Evolutionary conservation across 2,113 vertebrate genomes (phyloP), one percentile per base, ranked within the genome.

Genomic region (Dasyornis broadbenti): DNA sequence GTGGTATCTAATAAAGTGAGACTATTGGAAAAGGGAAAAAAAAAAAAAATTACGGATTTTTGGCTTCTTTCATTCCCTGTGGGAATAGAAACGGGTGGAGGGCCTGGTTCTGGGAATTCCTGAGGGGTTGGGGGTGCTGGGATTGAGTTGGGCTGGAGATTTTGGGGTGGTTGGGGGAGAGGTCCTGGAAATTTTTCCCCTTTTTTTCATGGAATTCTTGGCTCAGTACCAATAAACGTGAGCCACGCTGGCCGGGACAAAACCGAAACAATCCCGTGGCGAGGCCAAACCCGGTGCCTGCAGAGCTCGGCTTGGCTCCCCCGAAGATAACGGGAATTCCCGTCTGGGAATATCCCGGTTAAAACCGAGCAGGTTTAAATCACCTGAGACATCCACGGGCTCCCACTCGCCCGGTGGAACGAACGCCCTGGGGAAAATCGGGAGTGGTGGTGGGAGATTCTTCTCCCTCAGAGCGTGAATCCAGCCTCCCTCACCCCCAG

Each of bases 1-100:
- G 96, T 98, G 98, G 94, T 97, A 96, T 84, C 90, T 96, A 98
- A 98, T 98, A 98, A 98, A 98, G 96, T 97, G 97, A 98, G 94
- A 97, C 44, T 90, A 83, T 35, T 81, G 94, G 93, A 96, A 95
- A 95, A 91, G 83, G 63, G 64, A 84, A 86, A 82, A 69, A 10
- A 53, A 64, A 69, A 45, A 80, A 75, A 7, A 7, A 9, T 3
- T 0, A n/a, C n/a, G 1, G 7, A 0, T 4, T 73, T 71, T 45
- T 70, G 31, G 33, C 23, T 86, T 39, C 40, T 94, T 93, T 92
- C 10, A 2, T 64, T 82, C 28, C 31, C 26, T 4, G 26, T 6
- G 82, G 73, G 37, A 54, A 4, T 1, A 5, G 1, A 12, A 65
- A 15, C 5, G 31, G 45, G 26, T 2, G 1, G 16, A 7, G 17